A percentile compares a stretch with the other conserved stretches of the same genome.
Evolutionary conservation across 2,888 invertebrate species (phyloP).

Genomic region (Atherix ibis): DNA sequence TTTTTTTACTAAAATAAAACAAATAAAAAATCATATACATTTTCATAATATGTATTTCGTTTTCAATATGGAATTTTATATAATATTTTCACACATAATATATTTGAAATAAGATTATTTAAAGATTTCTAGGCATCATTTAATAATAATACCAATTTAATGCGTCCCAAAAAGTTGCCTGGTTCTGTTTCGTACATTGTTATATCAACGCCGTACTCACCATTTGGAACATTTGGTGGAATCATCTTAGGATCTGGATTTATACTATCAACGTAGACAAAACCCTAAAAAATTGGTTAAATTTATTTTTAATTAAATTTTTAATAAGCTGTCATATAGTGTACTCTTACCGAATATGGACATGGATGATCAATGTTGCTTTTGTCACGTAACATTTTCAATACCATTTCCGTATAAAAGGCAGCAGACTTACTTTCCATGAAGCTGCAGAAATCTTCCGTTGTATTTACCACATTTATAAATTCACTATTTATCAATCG

Average conservation of each 20-base stretch:
- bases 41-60: too few species aligned
- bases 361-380: conserved; percentile 7
- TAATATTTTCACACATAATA: too few species aligned
- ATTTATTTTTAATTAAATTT: neutral
- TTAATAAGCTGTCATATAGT: too few species aligned
- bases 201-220: conserved; percentile 5
- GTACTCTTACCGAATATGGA: conserved; percentile 6
- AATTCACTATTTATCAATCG: too few species aligned
- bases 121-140: too few species aligned
- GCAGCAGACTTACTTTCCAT: conserved; percentile 7
- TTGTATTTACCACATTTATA: conserved; percentile 6
- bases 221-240: conserved; percentile 4
- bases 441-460: conserved; percentile 8
- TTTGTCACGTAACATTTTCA: conserved; percentile 7
- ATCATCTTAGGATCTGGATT: conserved; percentile 7
- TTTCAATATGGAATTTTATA: too few species aligned
- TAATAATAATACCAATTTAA: conserved; percentile 3
- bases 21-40: too few species aligned
- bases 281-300: conserved; percentile 6
- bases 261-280: conserved; percentile 5
- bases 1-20: too few species aligned
- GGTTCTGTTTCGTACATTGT: conserved; percentile 5
- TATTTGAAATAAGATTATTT: too few species aligned
- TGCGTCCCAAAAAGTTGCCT: conserved; percentile 4
- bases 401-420: conserved; percentile 6